Conservation (phyloP, 2,888 invertebrate genomes). For the Apamea epomidion region DNA sequence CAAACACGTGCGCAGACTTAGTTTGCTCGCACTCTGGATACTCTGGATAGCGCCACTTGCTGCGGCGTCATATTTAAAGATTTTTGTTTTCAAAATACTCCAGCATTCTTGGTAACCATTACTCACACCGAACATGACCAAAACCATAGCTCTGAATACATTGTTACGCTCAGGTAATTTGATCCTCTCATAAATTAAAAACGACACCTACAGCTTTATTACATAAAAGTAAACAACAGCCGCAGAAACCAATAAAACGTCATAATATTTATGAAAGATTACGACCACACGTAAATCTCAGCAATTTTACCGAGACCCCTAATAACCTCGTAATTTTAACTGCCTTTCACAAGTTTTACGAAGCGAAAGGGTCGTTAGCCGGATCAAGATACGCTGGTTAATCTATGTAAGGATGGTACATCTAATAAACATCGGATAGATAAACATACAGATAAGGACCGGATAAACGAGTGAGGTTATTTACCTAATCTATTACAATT, state of each 20-base stretch:
- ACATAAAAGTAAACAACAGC: slow-evolving; percentile 46
- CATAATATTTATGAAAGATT: slow-evolving; percentile 66
- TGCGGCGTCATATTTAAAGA: neutral
- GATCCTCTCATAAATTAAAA: slow-evolving; percentile 62
- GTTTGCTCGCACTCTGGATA: no score
- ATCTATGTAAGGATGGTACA: slow-evolving; percentile 71
- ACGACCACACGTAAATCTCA: slow-evolving; percentile 62
- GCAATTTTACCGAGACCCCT: slow-evolving; percentile 62
- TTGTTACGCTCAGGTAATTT: slow-evolving; percentile 55
- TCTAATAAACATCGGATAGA: slow-evolving; percentile 76
- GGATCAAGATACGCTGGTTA: slow-evolving; percentile 61
- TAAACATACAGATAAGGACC: slow-evolving; percentile 75
- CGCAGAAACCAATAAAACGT: slow-evolving; percentile 64
- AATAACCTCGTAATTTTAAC: slow-evolving; percentile 49
- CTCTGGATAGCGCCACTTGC: neutral
- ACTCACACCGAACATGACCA: slow-evolving; percentile 21
- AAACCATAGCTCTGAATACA: slow-evolving; percentile 13
- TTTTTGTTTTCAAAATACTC: slow-evolving; percentile 20
- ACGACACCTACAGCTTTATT: slow-evolving; percentile 62
- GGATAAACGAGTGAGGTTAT: slow-evolving; percentile 72
- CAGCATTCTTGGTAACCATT: slow-evolving; percentile 28
- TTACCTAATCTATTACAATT: slow-evolving; percentile 71
- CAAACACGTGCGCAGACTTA: no score
- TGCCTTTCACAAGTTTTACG: slow-evolving; percentile 25
- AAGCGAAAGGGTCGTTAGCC: slow-evolving; percentile 17